These are phyloP conservation scores for Eledone cirrhosa DNA, from an alignment of 2,888 invertebrate species.

Conservation along the genomic window DNA sequence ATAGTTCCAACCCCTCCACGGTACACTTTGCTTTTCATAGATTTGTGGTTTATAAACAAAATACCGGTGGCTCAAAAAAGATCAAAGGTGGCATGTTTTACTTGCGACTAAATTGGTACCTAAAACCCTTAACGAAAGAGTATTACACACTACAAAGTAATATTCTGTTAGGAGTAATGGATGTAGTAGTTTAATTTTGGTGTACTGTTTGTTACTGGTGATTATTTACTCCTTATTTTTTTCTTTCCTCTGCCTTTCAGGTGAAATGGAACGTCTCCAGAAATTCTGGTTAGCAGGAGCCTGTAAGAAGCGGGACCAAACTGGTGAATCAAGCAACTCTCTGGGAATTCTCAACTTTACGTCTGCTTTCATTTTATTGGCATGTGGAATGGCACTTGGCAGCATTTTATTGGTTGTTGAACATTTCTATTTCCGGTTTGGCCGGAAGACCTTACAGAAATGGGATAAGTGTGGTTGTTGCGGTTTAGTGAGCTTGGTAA, in stretches of 20 bases:
- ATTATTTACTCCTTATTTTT: not conserved
- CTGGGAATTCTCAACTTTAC: constrained; percentile 82
- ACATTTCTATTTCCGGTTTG: constrained; percentile 92
- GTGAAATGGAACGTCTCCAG: constrained; percentile 92
- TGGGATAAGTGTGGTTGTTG: constrained; percentile 88
- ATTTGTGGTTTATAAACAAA: no score
- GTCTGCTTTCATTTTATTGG: constrained; percentile 93
- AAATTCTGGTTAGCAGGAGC: constrained; percentile 96
- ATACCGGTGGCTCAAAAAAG: no score
- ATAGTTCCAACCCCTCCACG: no score
- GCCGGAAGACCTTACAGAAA: constrained; percentile 59
- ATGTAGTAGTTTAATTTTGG: no score
- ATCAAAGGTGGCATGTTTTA: no score
- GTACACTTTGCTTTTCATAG: no score
- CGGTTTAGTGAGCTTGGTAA: constrained; percentile 91
- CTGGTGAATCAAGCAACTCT: constrained; percentile 74
- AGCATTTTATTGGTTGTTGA: constrained; percentile 87
- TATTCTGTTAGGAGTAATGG: no score
- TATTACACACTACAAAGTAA: no score
- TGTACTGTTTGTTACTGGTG: not conserved
- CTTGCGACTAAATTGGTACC: no score
- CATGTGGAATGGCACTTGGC: constrained; percentile 92
- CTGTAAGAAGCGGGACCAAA: constrained; percentile 88
- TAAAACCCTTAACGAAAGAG: no score
- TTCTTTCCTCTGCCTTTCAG: constrained; percentile 63